Conservation (phyloP, 2,888 invertebrate genomes). For the Hirtodrosophila histrioides region DNA sequence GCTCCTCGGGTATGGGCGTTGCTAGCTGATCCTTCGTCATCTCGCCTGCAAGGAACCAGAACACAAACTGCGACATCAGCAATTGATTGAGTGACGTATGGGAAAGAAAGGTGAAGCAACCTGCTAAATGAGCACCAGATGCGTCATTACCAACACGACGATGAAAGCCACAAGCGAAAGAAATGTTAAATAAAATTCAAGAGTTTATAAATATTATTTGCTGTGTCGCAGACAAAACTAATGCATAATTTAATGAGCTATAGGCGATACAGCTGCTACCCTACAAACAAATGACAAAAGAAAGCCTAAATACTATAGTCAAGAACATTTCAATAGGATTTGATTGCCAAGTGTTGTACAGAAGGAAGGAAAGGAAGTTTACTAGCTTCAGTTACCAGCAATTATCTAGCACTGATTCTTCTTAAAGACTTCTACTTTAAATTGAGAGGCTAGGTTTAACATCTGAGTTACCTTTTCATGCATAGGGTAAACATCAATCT, state of each 20-base stretch:
- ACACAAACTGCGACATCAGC: slow-evolving; percentile 18
- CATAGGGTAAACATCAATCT: slow-evolving; percentile 14
- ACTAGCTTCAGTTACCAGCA: too few relatives aligned
- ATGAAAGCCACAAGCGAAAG: slow-evolving; percentile 8
- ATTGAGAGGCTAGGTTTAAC: too few relatives aligned
- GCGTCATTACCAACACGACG: slow-evolving; percentile 63
- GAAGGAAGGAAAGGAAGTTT: too few relatives aligned
- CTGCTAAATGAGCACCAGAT: slow-evolving; percentile 70
- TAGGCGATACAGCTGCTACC: background rate
- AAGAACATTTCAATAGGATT: too few relatives aligned
- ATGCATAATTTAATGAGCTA: slow-evolving; percentile 60
- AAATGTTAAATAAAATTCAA: background rate
- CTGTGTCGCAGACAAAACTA: slow-evolving; percentile 52
- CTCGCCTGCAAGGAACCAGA: slow-evolving; percentile 21
- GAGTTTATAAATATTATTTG: slow-evolving; percentile 33
- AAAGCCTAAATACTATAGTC: background rate
- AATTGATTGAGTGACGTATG: slow-evolving; percentile 37
- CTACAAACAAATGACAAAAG: background rate
- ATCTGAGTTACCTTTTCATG: too few relatives aligned
- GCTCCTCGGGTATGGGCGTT: slow-evolving; percentile 86
- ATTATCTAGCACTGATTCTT: too few relatives aligned
- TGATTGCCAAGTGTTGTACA: too few relatives aligned
- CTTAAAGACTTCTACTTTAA: too few relatives aligned
- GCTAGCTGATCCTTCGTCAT: slow-evolving; percentile 82
- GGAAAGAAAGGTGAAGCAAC: slow-evolving; percentile 60